Conservation (phyloP, 35 echinoderm and acorn worm genomes). For the Diadema setosum region DNA sequence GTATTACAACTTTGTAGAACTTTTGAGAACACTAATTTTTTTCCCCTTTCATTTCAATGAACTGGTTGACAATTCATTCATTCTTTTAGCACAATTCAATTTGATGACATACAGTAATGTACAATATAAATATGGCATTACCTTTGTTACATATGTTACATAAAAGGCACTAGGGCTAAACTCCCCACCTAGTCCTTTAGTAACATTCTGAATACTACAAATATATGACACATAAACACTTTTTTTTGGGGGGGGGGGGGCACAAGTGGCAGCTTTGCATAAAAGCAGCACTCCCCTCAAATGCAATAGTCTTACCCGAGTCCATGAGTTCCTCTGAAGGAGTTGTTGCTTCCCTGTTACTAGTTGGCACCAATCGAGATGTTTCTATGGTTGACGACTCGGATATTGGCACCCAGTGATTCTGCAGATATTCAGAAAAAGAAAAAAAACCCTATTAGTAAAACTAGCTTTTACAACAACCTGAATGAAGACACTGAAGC, state of each 20-base stretch:
- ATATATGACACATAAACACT: no score
- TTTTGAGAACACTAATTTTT: not conserved
- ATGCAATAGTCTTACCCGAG: not conserved
- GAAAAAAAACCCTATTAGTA: no score
- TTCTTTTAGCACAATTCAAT: no score
- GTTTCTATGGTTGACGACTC: constrained; percentile 61
- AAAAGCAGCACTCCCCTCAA: no score
- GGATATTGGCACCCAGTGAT: constrained; percentile 89
- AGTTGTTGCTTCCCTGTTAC: constrained; percentile 52
- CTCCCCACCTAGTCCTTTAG: not conserved
- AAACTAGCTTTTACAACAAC: no score
- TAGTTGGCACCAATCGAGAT: constrained; percentile 72
- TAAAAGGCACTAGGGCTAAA: not conserved
- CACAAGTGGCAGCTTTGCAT: not conserved
- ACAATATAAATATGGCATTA: not conserved
- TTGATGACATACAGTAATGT: no score
- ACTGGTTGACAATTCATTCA: not conserved
- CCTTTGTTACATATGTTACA: not conserved
- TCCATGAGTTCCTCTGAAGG: constrained; percentile 61
- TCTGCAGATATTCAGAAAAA: no score
- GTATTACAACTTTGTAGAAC: not conserved
- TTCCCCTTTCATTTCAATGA: not conserved
- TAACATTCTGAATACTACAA: not conserved
- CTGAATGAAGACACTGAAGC: no score
- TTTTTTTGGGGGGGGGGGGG: not conserved